Evolutionary conservation across 2,797 vertebrate genomes (phyloP).

Genomic region (Arremon aurantiirostris): DNA sequence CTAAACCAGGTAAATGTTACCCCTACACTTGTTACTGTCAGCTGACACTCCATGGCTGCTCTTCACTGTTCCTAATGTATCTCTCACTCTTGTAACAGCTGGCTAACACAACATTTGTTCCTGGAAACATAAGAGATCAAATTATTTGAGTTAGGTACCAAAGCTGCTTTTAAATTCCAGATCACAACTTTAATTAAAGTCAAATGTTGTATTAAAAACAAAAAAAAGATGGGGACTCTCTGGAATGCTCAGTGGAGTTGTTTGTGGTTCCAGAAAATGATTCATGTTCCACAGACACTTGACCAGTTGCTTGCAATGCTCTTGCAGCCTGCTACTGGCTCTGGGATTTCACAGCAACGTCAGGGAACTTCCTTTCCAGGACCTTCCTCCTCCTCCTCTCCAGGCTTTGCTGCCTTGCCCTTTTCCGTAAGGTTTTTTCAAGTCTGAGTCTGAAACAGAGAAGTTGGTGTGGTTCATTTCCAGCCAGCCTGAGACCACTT

Average conservation of each 20-base stretch:
- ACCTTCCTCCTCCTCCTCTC: conserved; percentile 61
- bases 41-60: not conserved
- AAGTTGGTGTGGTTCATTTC: not conserved
- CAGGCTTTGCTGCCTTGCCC: conserved; percentile 53
- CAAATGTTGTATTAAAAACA: not conserved
- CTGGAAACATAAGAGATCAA: not conserved
- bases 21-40: not conserved
- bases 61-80: not conserved
- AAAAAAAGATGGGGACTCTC: not conserved
- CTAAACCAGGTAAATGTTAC: not conserved
- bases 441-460: conserved; percentile 79
- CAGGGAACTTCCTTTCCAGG: conserved; percentile 79
- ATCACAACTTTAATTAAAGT: not conserved
- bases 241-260: not conserved
- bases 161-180: not conserved
- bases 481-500: not conserved
- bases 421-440: conserved; percentile 77
- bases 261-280: not conserved
- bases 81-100: not conserved
- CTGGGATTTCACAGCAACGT: conserved; percentile 56
- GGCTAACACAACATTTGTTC: not conserved
- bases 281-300: not conserved
- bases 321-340: not conserved
- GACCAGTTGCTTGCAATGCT: not conserved
- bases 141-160: not conserved